A percentile compares a stretch with the other conserved stretches of the same genome.
Conservation (phyloP, 2,888 invertebrate species). For the Uropetala carovei region DNA sequence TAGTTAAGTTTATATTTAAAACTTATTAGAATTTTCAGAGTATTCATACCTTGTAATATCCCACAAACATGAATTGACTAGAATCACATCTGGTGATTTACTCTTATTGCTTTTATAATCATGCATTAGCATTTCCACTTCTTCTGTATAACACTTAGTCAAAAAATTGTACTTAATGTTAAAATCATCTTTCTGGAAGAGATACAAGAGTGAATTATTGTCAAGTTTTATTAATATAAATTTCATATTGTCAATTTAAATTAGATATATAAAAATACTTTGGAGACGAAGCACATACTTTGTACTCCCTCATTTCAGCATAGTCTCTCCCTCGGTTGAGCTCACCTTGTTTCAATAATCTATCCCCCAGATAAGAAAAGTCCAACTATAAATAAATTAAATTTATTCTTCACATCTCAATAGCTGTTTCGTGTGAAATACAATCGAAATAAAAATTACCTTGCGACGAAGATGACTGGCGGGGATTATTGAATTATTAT, state of each 20-base stretch:
- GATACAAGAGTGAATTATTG: constrained; percentile 65
- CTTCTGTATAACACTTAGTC: constrained; percentile 74
- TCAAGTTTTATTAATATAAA: background rate
- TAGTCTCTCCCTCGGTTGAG: constrained; percentile 74
- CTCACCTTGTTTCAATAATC: constrained; percentile 72
- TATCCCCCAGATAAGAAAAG: constrained; percentile 72
- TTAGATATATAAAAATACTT: background rate
- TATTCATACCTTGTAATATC: constrained; percentile 72
- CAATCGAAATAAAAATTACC: constrained; percentile 70
- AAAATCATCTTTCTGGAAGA: constrained; percentile 69
- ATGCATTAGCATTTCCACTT: constrained; percentile 72
- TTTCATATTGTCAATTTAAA: constrained; percentile 38
- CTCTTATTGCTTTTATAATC: constrained; percentile 70
- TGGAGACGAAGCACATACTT: constrained; percentile 65
- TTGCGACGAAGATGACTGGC: constrained; percentile 68
- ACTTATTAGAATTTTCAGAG: background rate
- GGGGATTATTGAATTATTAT: constrained; percentile 67
- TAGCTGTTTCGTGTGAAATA: background rate
- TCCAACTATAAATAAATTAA: constrained; percentile 70
- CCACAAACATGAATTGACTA: constrained; percentile 77
- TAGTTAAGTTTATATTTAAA: background rate
- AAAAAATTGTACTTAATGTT: constrained; percentile 74
- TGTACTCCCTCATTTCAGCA: constrained; percentile 73
- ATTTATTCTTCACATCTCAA: background rate
- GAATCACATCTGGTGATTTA: constrained; percentile 74